phyloP scores from a whole-genome alignment of 2,888 invertebrate species.

The Heliothis peltigera region DNA sequence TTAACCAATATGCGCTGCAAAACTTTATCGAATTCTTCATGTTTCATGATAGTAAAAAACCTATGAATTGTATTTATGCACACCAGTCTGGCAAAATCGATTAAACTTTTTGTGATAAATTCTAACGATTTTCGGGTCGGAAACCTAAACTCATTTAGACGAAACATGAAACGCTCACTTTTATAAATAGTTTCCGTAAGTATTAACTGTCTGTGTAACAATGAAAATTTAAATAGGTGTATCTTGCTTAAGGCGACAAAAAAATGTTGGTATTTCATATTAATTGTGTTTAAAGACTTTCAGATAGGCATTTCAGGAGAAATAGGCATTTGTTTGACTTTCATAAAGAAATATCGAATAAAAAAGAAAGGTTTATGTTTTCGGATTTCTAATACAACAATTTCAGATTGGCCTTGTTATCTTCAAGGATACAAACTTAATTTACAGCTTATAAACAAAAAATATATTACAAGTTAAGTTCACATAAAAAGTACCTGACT shows the following conservation, averaged over 20 bases:
- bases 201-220: conserved; percentile 27
- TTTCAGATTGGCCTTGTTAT: no score
- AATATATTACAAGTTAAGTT: no score
- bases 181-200: conserved; percentile 42
- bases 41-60: conserved; percentile 20
- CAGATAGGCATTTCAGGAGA: no score
- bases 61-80: conserved; percentile 33
- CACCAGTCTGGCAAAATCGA: conserved; percentile 72
- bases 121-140: conserved; percentile 71
- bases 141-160: conserved; percentile 71
- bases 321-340: no score
- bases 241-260: conserved; percentile 1
- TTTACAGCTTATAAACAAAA: no score
- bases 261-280: conserved; percentile 12
- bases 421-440: no score
- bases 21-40: conserved; percentile 27
- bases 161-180: conserved; percentile 65
- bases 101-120: conserved; percentile 70
- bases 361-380: no score
- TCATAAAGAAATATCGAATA: no score
- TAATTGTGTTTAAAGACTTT: conserved; percentile 17
- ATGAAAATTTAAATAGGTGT: conserved; percentile 30
- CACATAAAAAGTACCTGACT: no score
- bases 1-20: not conserved
- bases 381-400: not conserved